Percentiles rank a stretch among this genome's conserved stretches.
phyloP scores from a whole-genome alignment of 2,888 invertebrate genomes.

The Ischnus inquisitorius region DNA sequence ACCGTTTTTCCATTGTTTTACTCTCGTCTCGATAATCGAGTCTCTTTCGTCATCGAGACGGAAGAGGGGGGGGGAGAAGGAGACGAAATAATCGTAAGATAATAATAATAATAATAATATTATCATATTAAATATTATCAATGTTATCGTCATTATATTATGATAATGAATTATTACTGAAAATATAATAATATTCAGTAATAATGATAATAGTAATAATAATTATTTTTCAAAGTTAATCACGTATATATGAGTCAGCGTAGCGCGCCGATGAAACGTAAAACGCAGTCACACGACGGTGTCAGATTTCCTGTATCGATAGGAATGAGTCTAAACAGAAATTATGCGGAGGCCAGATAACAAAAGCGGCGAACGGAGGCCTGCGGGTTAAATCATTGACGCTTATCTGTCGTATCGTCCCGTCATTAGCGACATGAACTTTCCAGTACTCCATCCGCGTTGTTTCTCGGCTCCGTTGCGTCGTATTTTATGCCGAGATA shows the following conservation, averaged over 20 bases:
- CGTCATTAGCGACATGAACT: not conserved
- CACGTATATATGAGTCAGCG: not conserved
- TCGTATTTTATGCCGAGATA: too few relatives aligned
- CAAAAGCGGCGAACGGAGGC: conserved; percentile 12
- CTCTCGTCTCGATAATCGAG: not conserved
- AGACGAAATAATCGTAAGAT: not conserved
- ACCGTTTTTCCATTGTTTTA: conserved; percentile 6
- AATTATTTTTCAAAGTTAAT: too few relatives aligned
- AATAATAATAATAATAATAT: not conserved
- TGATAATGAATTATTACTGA: too few relatives aligned
- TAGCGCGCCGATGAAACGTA: not conserved
- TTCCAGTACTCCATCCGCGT: not conserved
- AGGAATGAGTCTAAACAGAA: conserved; percentile 30
- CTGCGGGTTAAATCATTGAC: conserved; percentile 6
- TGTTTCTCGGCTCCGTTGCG: too few relatives aligned
- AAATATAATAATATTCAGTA: too few relatives aligned
- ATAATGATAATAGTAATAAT: too few relatives aligned
- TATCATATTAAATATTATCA: not conserved
- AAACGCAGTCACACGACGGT: not conserved
- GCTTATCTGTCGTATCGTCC: too few relatives aligned
- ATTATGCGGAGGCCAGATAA: conserved; percentile 25
- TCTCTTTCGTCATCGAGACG: not conserved
- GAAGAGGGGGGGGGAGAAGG: not conserved
- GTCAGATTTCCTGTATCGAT: conserved; percentile 39
- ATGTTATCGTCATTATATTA: too few relatives aligned